Evolutionary conservation across 2,888 invertebrate genomes (phyloP).

Genomic region (Caenorhabditis drosophilae): DNA sequence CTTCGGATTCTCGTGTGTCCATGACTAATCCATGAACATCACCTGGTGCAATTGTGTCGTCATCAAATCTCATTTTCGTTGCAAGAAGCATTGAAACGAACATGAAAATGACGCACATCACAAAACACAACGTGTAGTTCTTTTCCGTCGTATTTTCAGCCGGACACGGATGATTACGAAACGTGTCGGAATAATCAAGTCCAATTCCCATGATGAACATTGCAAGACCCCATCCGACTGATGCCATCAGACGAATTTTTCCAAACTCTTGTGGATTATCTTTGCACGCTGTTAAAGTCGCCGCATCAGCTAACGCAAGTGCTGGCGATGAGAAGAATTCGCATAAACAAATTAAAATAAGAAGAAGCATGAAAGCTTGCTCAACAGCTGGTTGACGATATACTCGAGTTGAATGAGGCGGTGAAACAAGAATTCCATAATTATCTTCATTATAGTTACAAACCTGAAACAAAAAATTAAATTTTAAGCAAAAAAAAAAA

Average conservation of each 20-base stretch:
- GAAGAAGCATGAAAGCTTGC: slow-evolving; percentile 85
- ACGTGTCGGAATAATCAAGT: slow-evolving; percentile 92
- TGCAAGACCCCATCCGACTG: slow-evolving; percentile 94
- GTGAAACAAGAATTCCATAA: slow-evolving; percentile 72
- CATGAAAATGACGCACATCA: slow-evolving; percentile 95
- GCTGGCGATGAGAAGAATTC: slow-evolving; percentile 82
- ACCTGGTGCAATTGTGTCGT: slow-evolving; percentile 50
- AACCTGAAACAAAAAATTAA: slow-evolving; percentile 43
- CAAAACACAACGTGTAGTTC: slow-evolving; percentile 97
- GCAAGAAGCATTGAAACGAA: slow-evolving; percentile 83
- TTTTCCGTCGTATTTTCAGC: slow-evolving; percentile 77
- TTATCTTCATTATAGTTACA: slow-evolving; percentile 65
- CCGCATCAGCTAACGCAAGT: slow-evolving; percentile 64
- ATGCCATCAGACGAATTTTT: slow-evolving; percentile 96
- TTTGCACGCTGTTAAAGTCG: slow-evolving; percentile 60
- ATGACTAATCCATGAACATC: slow-evolving; percentile 63
- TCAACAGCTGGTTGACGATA: slow-evolving; percentile 87
- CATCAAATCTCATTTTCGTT: slow-evolving; percentile 65
- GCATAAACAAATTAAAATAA: slow-evolving; percentile 89
- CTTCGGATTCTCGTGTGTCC: slow-evolving; percentile 65
- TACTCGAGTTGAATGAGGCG: slow-evolving; percentile 89
- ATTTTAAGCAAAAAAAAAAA: background rate
- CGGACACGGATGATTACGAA: slow-evolving; percentile 75
- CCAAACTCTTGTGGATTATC: slow-evolving; percentile 75
- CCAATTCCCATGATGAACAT: slow-evolving; percentile 98